These are phyloP conservation scores for Anolis sagrei DNA, from an alignment of 2,113 vertebrate genomes.

Conservation along the genomic window DNA sequence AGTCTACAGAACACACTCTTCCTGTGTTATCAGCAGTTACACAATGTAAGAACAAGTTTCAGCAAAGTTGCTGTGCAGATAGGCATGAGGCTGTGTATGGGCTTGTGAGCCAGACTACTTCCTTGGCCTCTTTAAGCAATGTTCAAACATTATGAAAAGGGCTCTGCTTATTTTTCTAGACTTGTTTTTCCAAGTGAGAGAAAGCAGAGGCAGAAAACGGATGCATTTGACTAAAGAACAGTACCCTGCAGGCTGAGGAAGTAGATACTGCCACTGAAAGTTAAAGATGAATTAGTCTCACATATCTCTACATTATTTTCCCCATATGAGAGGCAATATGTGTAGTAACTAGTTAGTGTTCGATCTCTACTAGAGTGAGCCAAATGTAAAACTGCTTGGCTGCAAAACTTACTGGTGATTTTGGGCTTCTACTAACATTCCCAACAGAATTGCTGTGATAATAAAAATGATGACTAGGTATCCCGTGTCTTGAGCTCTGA, in stretches of 20 bases:
- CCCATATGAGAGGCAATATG: neutral
- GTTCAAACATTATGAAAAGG: slow-evolving; percentile 14
- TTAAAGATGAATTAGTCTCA: neutral
- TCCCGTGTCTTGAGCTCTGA: too few relatives aligned
- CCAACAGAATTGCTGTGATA: too few relatives aligned
- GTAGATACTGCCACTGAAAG: slow-evolving; percentile 10
- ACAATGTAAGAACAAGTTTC: slow-evolving; percentile 40
- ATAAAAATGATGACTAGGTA: too few relatives aligned
- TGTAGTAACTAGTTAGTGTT: too few relatives aligned
- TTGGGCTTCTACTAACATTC: too few relatives aligned
- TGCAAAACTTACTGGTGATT: too few relatives aligned
- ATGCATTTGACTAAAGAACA: neutral
- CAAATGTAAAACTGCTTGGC: too few relatives aligned
- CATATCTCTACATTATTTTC: neutral
- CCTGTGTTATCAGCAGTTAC: slow-evolving; percentile 34
- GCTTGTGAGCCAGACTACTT: slow-evolving; percentile 6
- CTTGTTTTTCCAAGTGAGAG: slow-evolving; percentile 19
- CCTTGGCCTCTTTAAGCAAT: slow-evolving; percentile 30
- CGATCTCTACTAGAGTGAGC: too few relatives aligned
- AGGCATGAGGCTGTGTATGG: neutral
- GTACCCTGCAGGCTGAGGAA: neutral
- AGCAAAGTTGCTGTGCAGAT: neutral
- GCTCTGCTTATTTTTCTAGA: slow-evolving; percentile 36
- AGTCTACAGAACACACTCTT: neutral
- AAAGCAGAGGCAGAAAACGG: slow-evolving; percentile 27